phyloP scores from a whole-genome alignment of 2,113 vertebrate species.

The Cephalopterus ornatus region DNA sequence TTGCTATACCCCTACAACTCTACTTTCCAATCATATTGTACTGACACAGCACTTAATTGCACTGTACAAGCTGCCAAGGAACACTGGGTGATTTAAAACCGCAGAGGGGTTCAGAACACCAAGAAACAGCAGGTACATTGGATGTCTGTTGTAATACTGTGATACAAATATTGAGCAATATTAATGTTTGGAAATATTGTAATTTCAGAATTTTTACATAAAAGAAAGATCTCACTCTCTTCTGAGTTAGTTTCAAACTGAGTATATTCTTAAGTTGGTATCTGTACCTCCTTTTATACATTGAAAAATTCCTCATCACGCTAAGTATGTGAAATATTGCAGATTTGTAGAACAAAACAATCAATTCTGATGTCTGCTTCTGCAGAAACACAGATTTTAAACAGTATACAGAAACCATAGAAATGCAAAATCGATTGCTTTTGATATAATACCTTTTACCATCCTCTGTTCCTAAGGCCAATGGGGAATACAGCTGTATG shows the following conservation, averaged over 20 bases:
- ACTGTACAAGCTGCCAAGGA: background rate
- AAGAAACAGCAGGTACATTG: background rate
- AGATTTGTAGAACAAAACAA: background rate
- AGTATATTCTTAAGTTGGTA: background rate
- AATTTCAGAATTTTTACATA: background rate
- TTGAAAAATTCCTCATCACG: background rate
- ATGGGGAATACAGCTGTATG: background rate
- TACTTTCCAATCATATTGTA: background rate
- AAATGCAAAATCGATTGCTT: background rate
- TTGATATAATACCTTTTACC: background rate
- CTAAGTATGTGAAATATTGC: background rate
- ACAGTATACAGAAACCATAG: background rate
- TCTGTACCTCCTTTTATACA: background rate
- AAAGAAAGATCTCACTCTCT: background rate
- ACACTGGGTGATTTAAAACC: background rate
- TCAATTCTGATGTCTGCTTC: background rate
- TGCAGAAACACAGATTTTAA: background rate
- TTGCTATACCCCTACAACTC: background rate
- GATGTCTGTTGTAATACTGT: background rate
- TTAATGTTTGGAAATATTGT: background rate
- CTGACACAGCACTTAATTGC: background rate
- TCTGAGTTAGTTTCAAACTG: background rate
- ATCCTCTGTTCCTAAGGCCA: background rate
- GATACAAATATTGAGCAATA: background rate
- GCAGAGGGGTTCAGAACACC: background rate